A percentile compares a stretch with the other conserved stretches of the same genome.
Evolutionary conservation across 2,113 vertebrate genomes (phyloP).

Genomic region (Tragelaphus strepsiceros): DNA sequence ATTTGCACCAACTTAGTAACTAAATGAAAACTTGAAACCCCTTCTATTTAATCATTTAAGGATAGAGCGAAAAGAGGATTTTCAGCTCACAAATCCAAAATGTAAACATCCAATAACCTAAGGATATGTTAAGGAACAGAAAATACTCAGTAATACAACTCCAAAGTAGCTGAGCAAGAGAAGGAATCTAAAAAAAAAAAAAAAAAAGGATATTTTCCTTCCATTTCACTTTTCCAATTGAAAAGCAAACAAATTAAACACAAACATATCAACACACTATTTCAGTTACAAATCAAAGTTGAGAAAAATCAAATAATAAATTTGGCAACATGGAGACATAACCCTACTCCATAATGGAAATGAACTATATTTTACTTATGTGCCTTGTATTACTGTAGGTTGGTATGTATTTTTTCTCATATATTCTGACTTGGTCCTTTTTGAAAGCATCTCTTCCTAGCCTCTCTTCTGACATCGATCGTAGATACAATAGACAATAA

Average conservation of each 20-base stretch:
- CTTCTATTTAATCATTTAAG: constrained; percentile 29
- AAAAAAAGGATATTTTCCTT: background rate
- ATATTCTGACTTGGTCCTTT: background rate
- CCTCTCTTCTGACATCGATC: background rate
- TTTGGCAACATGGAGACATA: background rate
- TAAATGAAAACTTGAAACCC: background rate
- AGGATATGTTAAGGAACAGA: constrained; percentile 10
- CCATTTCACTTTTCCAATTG: constrained; percentile 33
- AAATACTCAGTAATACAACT: background rate
- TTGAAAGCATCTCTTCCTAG: background rate
- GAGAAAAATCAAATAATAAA: background rate
- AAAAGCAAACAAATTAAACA: constrained; percentile 27
- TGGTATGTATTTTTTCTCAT: background rate
- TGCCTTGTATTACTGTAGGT: background rate
- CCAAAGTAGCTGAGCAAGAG: constrained; percentile 4
- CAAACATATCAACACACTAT: background rate
- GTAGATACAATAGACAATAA: background rate
- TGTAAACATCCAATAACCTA: background rate
- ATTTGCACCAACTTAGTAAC: background rate
- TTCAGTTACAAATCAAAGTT: background rate
- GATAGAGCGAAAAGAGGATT: constrained; percentile 21
- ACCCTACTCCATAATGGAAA: background rate
- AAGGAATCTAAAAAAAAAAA: background rate
- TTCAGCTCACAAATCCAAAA: constrained; percentile 33
- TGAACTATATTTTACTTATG: background rate